A percentile compares a stretch with the other conserved stretches of the same genome.
Conservation (phyloP, 64 coral and sea anemone genomes). For the Hydrozoanthus tunicans region DNA sequence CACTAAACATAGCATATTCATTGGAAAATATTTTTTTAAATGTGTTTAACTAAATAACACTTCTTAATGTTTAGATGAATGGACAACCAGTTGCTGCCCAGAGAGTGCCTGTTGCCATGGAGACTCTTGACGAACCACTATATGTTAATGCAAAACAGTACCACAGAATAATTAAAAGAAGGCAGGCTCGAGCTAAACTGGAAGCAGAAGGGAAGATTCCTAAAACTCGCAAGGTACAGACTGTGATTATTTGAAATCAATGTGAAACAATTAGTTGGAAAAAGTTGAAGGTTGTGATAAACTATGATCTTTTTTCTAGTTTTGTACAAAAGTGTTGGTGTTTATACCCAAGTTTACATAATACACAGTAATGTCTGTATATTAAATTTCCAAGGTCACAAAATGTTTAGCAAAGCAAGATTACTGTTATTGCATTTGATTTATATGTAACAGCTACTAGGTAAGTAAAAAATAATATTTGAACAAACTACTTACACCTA, state of each 20-base stretch:
- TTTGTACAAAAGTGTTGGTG: too few species aligned
- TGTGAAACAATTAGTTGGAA: background rate
- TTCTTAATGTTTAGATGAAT: constrained; percentile 66
- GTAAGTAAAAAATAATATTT: too few species aligned
- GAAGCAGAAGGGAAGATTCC: constrained; percentile 99
- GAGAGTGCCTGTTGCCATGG: constrained; percentile 99
- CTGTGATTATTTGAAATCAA: background rate
- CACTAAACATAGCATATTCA: background rate
- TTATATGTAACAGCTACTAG: too few species aligned
- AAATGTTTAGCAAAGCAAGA: too few species aligned
- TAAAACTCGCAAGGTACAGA: constrained; percentile 90
- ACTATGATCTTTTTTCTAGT: too few species aligned
- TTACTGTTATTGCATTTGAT: too few species aligned
- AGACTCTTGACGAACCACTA: constrained; percentile 98
- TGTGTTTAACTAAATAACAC: background rate
- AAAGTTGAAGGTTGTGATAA: too few species aligned
- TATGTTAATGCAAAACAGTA: constrained; percentile 99
- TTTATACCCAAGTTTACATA: too few species aligned
- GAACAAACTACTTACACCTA: too few species aligned
- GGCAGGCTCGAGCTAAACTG: constrained; percentile 96
- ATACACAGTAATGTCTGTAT: too few species aligned
- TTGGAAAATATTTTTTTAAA: background rate
- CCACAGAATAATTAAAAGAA: constrained; percentile 99
- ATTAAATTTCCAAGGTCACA: too few species aligned
- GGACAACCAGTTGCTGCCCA: constrained; percentile 91